phyloP scores from a whole-genome alignment of 2,113 vertebrate genomes.

The Entosphenus tridentatus region DNA sequence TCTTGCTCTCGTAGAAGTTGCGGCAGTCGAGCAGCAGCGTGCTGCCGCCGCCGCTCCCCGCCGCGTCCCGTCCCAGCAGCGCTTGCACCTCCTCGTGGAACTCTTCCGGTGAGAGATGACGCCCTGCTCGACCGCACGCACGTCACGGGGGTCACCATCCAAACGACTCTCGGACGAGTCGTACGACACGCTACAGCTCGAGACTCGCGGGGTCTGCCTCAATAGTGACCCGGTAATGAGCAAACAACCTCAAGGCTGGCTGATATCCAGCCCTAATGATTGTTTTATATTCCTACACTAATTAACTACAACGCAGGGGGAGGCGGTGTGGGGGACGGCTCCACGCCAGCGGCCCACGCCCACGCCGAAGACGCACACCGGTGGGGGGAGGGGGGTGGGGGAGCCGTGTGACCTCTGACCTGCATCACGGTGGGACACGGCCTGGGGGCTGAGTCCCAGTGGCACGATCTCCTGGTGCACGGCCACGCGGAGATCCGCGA shows the following conservation, averaged over 20 bases:
- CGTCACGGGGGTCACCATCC: neutral
- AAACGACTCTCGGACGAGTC: no score
- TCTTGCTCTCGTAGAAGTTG: constrained; percentile 97
- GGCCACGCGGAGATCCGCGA: constrained; percentile 51
- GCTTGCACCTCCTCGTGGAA: constrained; percentile 68
- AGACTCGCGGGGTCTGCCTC: no score
- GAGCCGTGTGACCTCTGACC: constrained; percentile 27
- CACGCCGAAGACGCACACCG: no score
- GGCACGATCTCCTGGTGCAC: constrained; percentile 80
- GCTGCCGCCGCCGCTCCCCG: constrained; percentile 25
- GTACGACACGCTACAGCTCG: no score
- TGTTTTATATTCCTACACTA: no score
- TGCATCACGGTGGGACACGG: constrained; percentile 49
- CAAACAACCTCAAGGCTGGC: no score
- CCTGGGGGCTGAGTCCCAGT: constrained; percentile 57
- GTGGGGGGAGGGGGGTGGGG: neutral
- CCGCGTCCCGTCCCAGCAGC: constrained; percentile 27
- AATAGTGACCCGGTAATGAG: no score
- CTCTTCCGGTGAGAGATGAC: constrained; percentile 54
- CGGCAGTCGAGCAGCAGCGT: constrained; percentile 78
- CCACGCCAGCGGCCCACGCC: no score
- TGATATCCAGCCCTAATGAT: no score
- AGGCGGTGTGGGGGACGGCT: no score
- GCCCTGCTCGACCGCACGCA: constrained; percentile 27
- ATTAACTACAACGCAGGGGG: no score